Evolutionary conservation across 2,888 invertebrate genomes (phyloP).

Genomic region (Antitype chi): DNA sequence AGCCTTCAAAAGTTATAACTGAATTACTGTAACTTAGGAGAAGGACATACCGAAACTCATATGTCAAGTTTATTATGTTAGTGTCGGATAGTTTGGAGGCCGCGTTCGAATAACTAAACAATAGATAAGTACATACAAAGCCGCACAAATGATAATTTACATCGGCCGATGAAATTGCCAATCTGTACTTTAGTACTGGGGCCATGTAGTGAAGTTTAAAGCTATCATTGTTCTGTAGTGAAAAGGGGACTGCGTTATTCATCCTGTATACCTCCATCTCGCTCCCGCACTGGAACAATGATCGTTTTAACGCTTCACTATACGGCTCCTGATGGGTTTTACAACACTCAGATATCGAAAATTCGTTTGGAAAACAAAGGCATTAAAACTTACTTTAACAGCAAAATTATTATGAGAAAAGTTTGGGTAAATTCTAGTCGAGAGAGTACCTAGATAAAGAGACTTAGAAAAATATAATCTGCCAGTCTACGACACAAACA

Average conservation of each 20-base stretch:
- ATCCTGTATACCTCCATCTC: constrained; percentile 4
- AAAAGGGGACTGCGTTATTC: constrained; percentile 31
- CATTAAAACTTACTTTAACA: neutral
- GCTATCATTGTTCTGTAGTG: constrained; percentile 43
- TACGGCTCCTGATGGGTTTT: neutral
- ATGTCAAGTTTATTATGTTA: constrained; percentile 70
- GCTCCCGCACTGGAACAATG: constrained; percentile 3
- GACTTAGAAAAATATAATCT: neutral
- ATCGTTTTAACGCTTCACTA: constrained; percentile 8
- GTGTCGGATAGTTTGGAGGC: constrained; percentile 65
- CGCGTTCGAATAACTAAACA: constrained; percentile 43
- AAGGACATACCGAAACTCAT: constrained; percentile 63
- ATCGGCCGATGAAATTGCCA: constrained; percentile 57
- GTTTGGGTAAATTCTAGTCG: neutral
- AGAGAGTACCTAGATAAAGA: neutral
- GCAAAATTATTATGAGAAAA: constrained; percentile 12
- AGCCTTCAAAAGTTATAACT: constrained; percentile 57
- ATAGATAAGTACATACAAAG: constrained; percentile 57
- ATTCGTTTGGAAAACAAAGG: neutral
- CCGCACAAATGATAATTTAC: constrained; percentile 61
- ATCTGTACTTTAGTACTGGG: constrained; percentile 44
- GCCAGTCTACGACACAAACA: neutral
- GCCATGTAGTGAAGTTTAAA: constrained; percentile 28
- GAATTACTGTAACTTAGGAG: constrained; percentile 52
- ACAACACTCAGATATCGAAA: neutral